A percentile compares a stretch with the other conserved stretches of the same genome.
Evolutionary conservation across 2,797 vertebrate species (phyloP).

Genomic region (Micrastur ruficollis): DNA sequence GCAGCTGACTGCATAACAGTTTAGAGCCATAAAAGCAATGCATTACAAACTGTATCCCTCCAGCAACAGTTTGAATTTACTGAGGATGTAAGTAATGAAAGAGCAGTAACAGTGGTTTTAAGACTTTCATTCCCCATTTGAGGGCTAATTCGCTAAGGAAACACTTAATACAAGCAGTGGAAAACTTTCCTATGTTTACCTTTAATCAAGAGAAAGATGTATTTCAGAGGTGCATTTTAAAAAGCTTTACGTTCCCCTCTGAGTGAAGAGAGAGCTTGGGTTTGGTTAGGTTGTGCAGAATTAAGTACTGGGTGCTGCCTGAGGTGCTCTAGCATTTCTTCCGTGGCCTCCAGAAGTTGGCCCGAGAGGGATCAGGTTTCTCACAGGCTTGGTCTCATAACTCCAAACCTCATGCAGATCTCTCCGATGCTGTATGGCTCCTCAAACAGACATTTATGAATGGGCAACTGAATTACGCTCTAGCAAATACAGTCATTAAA

Average conservation of each 20-base stretch:
- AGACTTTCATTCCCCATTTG: neutral
- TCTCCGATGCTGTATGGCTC: neutral
- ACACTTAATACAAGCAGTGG: neutral
- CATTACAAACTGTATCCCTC: neutral
- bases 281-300: neutral
- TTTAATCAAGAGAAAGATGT: neutral
- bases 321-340: neutral
- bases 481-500: neutral
- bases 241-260: neutral
- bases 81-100: neutral
- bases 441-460: neutral
- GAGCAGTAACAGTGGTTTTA: neutral
- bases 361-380: neutral
- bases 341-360: neutral
- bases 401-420: neutral
- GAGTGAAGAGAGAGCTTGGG: neutral
- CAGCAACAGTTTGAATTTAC: neutral
- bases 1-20: neutral
- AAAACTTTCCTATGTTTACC: neutral
- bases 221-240: neutral
- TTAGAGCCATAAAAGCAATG: neutral
- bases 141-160: neutral
- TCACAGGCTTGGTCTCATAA: neutral
- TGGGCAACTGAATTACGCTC: neutral
- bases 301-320: neutral